Conservation (phyloP, 2,113 vertebrate genomes). For the Leucopsar rothschildi region DNA sequence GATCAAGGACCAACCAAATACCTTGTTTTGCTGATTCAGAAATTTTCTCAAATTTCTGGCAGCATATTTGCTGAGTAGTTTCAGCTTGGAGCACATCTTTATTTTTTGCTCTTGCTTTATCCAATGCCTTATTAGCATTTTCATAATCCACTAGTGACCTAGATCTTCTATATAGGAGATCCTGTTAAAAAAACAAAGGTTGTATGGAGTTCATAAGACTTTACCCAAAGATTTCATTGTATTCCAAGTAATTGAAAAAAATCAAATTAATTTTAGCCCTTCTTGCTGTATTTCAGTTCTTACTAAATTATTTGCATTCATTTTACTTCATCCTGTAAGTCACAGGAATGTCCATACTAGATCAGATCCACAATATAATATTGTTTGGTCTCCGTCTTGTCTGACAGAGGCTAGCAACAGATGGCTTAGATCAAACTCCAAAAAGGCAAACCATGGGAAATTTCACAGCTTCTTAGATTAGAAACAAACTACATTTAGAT, state of each 20-base stretch:
- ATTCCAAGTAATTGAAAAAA: neutral
- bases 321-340: neutral
- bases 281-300: neutral
- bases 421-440: neutral
- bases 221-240: neutral
- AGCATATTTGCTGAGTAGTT: constrained; percentile 94
- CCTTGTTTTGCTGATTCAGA: constrained; percentile 99
- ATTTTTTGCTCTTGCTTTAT: constrained; percentile 97
- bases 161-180: constrained; percentile 94
- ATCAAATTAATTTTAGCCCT: neutral
- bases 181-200: constrained; percentile 71
- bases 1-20: constrained; percentile 52
- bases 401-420: neutral
- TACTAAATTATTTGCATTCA: neutral
- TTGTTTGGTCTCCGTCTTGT: neutral
- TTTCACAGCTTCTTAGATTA: neutral
- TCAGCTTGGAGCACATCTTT: constrained; percentile 97
- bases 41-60: constrained; percentile 99
- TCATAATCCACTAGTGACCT: constrained; percentile 96
- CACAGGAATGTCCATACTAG: neutral
- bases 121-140: constrained; percentile 97
- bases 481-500: constrained; percentile 6
- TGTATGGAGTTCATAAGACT: neutral
- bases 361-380: neutral
- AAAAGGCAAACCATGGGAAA: neutral